Percentiles rank a stretch among this genome's conserved stretches.
phyloP scores from a whole-genome alignment of 2,113 vertebrate species.

The Pogona vitticeps region DNA sequence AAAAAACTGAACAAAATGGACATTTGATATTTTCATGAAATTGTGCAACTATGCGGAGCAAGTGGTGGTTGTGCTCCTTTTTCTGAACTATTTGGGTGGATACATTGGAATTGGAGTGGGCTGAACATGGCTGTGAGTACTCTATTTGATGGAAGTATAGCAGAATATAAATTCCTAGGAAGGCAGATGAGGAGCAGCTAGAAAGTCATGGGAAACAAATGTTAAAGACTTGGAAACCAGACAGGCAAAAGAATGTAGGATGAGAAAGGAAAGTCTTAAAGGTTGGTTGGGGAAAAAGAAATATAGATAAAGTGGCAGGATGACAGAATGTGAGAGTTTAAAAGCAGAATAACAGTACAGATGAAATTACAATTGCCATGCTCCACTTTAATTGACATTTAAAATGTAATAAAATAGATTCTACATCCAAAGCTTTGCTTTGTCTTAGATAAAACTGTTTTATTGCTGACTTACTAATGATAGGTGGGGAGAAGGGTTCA shows the following conservation, averaged over 20 bases:
- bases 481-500: background rate
- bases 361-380: background rate
- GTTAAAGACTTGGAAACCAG: background rate
- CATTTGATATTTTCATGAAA: slow-evolving; percentile 36
- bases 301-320: background rate
- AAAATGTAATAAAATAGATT: slow-evolving; percentile 3
- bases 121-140: background rate
- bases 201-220: background rate
- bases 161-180: too few relatives aligned
- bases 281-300: background rate
- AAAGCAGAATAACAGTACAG: slow-evolving; percentile 19
- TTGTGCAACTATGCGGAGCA: background rate
- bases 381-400: slow-evolving; percentile 17
- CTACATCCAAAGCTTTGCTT: background rate
- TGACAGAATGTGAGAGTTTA: background rate
- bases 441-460: slow-evolving; percentile 1
- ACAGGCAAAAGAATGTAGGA: background rate
- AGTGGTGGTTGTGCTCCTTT: background rate
- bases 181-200: background rate
- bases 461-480: background rate
- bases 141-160: background rate
- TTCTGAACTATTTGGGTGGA: background rate
- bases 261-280: background rate
- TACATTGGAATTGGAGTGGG: too few relatives aligned
- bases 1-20: slow-evolving; percentile 46